A percentile compares a stretch with the other conserved stretches of the same genome.
Conservation (phyloP, 92 coral and sea anemone genomes). For the Porites divaricata region DNA sequence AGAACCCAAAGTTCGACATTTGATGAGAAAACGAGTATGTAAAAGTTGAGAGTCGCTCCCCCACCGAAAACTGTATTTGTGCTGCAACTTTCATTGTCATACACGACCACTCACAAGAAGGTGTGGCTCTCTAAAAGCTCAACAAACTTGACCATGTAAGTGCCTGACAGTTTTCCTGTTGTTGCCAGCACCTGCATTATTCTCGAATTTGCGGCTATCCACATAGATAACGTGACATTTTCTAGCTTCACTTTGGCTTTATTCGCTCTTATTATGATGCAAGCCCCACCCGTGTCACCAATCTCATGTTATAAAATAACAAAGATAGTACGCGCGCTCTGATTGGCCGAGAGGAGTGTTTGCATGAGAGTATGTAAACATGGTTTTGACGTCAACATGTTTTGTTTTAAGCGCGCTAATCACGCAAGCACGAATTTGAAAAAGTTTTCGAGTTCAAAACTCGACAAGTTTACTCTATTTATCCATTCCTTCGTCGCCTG, state of each 20-base stretch:
- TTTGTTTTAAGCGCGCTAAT: too few relatives aligned
- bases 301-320: too few relatives aligned
- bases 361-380: too few relatives aligned
- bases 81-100: slow-evolving; percentile 36
- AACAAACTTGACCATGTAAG: slow-evolving; percentile 3
- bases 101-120: background rate
- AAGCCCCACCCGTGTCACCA: background rate
- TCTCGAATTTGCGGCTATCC: slow-evolving; percentile 16
- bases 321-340: too few relatives aligned
- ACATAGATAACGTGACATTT: background rate
- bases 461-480: too few relatives aligned
- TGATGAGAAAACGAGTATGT: slow-evolving; percentile 24
- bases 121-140: slow-evolving; percentile 27
- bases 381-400: too few relatives aligned
- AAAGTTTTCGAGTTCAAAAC: too few relatives aligned
- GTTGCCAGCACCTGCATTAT: slow-evolving; percentile 5
- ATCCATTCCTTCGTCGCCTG: too few relatives aligned
- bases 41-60: slow-evolving; percentile 29
- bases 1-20: slow-evolving; percentile 3
- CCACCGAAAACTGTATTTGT: slow-evolving; percentile 21
- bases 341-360: too few relatives aligned
- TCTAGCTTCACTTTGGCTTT: background rate
- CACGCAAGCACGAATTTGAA: too few relatives aligned
- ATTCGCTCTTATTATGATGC: background rate
- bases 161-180: background rate